A percentile compares a stretch with the other conserved stretches of the same genome.
Conservation (phyloP, 2,888 invertebrate genomes). For the Mythimna pallens region DNA sequence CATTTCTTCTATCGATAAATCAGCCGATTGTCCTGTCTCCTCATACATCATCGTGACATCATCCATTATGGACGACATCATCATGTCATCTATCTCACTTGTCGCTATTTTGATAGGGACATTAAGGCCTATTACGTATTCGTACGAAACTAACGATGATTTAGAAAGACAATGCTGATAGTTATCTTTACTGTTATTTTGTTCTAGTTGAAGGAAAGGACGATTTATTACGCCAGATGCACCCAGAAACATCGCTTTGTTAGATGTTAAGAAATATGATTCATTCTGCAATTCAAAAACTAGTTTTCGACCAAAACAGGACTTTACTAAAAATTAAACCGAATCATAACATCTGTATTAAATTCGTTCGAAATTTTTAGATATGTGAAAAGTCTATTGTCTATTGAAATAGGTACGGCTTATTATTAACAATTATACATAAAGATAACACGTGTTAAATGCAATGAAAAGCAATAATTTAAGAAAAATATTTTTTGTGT, state of each 20-base stretch:
- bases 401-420: no score
- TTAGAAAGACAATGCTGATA: slow-evolving; percentile 58
- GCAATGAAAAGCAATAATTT: no score
- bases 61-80: slow-evolving; percentile 62
- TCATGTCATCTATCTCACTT: slow-evolving; percentile 63
- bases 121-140: slow-evolving; percentile 61
- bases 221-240: slow-evolving; percentile 30
- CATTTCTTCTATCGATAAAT: slow-evolving; percentile 54
- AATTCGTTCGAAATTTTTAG: no score
- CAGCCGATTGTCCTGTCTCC: slow-evolving; percentile 49
- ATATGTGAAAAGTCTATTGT: no score
- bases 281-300: background rate
- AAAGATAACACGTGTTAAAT: no score
- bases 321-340: no score
- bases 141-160: slow-evolving; percentile 55
- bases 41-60: slow-evolving; percentile 65
- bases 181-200: slow-evolving; percentile 46
- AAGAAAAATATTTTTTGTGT: no score
- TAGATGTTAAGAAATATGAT: background rate
- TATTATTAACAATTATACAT: no score
- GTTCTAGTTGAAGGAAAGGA: slow-evolving; percentile 1
- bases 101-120: slow-evolving; percentile 60
- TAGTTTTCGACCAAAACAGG: background rate
- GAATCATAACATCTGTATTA: no score
- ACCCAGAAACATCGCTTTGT: background rate